Conservation (phyloP, 2,888 invertebrate species). For the Campoplex capitator region DNA sequence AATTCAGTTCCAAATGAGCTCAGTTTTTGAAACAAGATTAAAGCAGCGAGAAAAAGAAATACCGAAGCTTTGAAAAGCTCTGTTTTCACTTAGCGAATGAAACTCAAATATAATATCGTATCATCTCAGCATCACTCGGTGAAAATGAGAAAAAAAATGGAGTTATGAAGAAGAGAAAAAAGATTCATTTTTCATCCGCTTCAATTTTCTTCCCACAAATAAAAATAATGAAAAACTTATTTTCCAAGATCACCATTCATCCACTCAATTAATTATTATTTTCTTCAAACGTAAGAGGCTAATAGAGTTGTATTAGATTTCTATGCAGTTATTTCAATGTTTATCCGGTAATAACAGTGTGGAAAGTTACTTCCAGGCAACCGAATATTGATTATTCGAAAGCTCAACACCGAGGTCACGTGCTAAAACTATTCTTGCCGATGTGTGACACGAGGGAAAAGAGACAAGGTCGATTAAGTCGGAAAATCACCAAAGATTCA, state of each 20-base stretch:
- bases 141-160: not conserved
- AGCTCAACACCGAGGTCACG: conserved; percentile 21
- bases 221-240: not conserved
- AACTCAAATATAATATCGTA: not conserved
- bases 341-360: not conserved
- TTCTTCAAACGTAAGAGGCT: not conserved
- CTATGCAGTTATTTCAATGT: not conserved
- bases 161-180: not conserved
- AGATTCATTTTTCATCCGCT: not conserved
- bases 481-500: conserved; percentile 57
- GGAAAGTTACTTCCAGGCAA: not conserved
- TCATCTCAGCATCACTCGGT: not conserved
- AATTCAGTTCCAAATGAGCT: not conserved
- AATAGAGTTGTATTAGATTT: not conserved
- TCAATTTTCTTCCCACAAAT: not conserved
- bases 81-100: not conserved
- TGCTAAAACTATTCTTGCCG: not conserved
- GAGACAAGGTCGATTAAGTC: conserved; percentile 38
- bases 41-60: not conserved
- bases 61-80: not conserved
- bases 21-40: not conserved
- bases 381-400: conserved; percentile 8
- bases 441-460: not conserved
- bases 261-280: too few relatives aligned
- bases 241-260: not conserved